These are phyloP conservation scores for Ciconia nigra DNA, from an alignment of 2,797 vertebrate species.

Conservation along the genomic window DNA sequence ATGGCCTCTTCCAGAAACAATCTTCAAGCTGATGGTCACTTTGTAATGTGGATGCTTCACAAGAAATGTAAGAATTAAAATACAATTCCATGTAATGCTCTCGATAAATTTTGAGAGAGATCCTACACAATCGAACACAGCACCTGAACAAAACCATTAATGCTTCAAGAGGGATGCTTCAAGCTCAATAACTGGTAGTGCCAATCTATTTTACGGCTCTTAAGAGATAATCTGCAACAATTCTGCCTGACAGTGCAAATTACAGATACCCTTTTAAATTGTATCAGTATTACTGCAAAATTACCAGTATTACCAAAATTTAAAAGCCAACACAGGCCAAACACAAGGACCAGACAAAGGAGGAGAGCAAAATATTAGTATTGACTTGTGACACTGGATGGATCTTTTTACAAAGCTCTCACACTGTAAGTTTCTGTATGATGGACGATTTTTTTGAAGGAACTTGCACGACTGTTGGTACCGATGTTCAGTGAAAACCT, in stretches of 20 bases:
- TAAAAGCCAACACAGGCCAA: neutral
- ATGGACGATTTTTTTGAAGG: neutral
- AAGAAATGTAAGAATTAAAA: conserved; percentile 3
- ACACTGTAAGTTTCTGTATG: neutral
- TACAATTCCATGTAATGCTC: neutral
- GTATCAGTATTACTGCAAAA: neutral
- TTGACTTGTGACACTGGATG: neutral
- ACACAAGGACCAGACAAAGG: neutral
- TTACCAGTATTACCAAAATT: neutral
- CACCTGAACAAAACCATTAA: neutral
- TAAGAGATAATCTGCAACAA: neutral
- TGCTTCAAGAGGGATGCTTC: neutral
- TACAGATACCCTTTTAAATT: neutral
- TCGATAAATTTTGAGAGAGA: neutral
- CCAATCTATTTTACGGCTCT: neutral
- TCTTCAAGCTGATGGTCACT: neutral
- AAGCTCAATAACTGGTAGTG: neutral
- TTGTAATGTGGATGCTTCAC: neutral
- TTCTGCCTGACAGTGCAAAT: neutral
- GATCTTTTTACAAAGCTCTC: neutral
- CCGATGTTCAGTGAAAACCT: neutral
- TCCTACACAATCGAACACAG: neutral
- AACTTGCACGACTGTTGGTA: neutral
- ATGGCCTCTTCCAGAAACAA: neutral
- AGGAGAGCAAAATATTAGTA: neutral